Conservation (phyloP, 1,140 invertebrate species). For the Pseudomyrmex cubaensis region DNA sequence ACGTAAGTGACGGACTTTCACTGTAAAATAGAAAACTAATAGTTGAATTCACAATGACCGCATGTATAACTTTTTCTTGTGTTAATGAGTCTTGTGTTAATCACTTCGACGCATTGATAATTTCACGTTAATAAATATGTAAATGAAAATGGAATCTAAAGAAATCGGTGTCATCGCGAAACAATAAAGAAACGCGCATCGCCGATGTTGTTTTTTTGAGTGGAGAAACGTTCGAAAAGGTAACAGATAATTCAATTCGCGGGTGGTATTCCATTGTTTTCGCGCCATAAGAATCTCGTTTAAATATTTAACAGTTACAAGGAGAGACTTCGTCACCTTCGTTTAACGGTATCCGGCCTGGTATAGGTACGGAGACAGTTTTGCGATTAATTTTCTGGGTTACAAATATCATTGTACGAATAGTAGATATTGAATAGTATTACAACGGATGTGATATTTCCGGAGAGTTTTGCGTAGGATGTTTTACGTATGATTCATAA, state of each 20-base stretch:
- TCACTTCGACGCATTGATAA: not conserved
- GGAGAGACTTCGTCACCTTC: slow-evolving; percentile 71
- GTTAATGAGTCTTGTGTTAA: no score
- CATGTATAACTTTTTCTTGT: not conserved
- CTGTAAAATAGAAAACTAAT: not conserved
- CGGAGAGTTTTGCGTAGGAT: not conserved
- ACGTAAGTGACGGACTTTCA: not conserved
- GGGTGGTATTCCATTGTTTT: slow-evolving; percentile 77
- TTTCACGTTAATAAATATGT: not conserved
- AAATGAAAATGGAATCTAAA: not conserved
- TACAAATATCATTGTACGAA: slow-evolving; percentile 37
- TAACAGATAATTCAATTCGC: slow-evolving; percentile 69
- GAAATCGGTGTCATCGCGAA: slow-evolving; percentile 13
- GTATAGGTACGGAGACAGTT: slow-evolving; percentile 61
- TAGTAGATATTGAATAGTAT: slow-evolving; percentile 28
- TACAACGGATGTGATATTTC: not conserved
- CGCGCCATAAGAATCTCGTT: slow-evolving; percentile 76
- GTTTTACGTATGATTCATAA: not conserved
- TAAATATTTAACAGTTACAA: slow-evolving; percentile 83
- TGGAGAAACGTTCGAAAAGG: slow-evolving; percentile 61
- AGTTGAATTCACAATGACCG: not conserved
- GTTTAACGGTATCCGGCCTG: slow-evolving; percentile 77
- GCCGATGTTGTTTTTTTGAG: slow-evolving; percentile 29
- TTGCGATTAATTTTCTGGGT: slow-evolving; percentile 76
- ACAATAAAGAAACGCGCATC: slow-evolving; percentile 51